phyloP scores from a whole-genome alignment of 1,140 invertebrate species.

The Drosophila aff. region DNA sequence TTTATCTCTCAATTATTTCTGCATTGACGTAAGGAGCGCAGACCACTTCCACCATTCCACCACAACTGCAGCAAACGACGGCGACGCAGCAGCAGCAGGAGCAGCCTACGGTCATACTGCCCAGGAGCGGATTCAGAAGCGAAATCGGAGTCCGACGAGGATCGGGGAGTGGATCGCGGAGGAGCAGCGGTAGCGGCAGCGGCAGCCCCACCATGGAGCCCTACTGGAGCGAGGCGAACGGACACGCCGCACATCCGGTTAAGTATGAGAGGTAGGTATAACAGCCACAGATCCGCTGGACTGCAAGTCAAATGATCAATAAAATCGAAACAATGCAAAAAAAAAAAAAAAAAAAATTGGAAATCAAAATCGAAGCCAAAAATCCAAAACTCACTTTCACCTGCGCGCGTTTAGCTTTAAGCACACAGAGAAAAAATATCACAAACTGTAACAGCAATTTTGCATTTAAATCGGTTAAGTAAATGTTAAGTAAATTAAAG shows the following conservation, averaged over 20 bases:
- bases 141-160: constrained; percentile 21
- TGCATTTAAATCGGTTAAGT: background rate
- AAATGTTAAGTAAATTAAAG: too few species aligned
- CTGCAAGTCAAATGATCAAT: constrained; percentile 21
- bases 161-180: constrained; percentile 37
- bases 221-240: constrained; percentile 84
- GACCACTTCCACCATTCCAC: constrained; percentile 77
- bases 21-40: constrained; percentile 58
- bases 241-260: constrained; percentile 84
- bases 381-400: constrained; percentile 67
- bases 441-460: constrained; percentile 1
- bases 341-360: background rate
- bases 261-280: constrained; percentile 85
- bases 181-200: constrained; percentile 13
- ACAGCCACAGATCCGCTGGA: constrained; percentile 16
- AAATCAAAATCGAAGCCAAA: constrained; percentile 28
- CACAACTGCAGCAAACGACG: constrained; percentile 69
- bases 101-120: constrained; percentile 22
- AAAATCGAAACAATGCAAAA: constrained; percentile 26
- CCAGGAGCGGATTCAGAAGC: constrained; percentile 26
- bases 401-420: constrained; percentile 70
- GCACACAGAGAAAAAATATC: constrained; percentile 46
- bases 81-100: constrained; percentile 56
- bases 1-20: constrained; percentile 53
- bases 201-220: constrained; percentile 72